phyloP scores from a whole-genome alignment of 1,140 invertebrate genomes.

The Drosophila simulans region DNA sequence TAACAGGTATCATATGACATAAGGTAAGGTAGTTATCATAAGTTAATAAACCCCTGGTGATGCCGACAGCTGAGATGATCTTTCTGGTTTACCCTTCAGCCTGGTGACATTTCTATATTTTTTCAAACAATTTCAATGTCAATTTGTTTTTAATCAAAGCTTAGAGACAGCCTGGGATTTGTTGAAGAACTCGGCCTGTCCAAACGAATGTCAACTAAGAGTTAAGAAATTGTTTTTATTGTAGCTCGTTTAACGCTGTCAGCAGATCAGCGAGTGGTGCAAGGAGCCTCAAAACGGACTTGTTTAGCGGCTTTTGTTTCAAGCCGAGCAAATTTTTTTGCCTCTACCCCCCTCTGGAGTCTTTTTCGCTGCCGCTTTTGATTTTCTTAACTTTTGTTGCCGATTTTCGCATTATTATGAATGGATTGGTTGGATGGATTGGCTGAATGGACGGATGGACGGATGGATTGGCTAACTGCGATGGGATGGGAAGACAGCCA shows the following conservation, averaged over 20 bases:
- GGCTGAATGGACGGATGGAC: slow-evolving; percentile 3
- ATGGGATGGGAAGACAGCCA: slow-evolving; percentile 18
- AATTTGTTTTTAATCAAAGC: slow-evolving; percentile 33
- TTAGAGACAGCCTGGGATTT: slow-evolving; percentile 45
- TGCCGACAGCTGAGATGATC: slow-evolving; percentile 2
- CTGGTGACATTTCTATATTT: slow-evolving; percentile 38
- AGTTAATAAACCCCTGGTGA: slow-evolving; percentile 8
- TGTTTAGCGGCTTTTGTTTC: slow-evolving; percentile 65
- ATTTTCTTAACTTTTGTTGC: slow-evolving; percentile 65
- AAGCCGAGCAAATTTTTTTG: slow-evolving; percentile 48
- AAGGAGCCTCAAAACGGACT: slow-evolving; percentile 38
- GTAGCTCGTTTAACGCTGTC: slow-evolving; percentile 62
- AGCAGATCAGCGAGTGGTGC: slow-evolving; percentile 15
- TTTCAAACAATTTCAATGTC: slow-evolving; percentile 60
- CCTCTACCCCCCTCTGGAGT: slow-evolving; percentile 37
- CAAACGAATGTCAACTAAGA: slow-evolving; percentile 40
- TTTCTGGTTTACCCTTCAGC: slow-evolving; percentile 10
- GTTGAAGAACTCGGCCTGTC: not conserved
- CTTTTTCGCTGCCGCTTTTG: slow-evolving; percentile 65
- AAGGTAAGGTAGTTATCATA: not conserved
- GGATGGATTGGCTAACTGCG: slow-evolving; percentile 16
- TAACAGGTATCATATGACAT: not conserved
- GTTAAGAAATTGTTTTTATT: slow-evolving; percentile 29
- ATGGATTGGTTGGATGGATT: slow-evolving; percentile 55
- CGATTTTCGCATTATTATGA: slow-evolving; percentile 75